phyloP scores from a whole-genome alignment of 2,888 invertebrate species.

The Automeris io region DNA sequence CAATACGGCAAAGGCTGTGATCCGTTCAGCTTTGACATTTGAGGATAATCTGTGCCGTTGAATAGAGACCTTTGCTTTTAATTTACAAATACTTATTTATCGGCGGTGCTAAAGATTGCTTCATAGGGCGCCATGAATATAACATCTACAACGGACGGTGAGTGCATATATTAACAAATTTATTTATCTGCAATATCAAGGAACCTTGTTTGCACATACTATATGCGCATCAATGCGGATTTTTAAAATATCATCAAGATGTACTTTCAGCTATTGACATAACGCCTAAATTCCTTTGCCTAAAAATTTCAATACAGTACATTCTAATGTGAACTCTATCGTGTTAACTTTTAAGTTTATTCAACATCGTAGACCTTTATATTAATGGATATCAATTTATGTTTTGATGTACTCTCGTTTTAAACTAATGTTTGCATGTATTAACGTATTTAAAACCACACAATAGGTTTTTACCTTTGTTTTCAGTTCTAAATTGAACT shows the following conservation, averaged over 20 bases:
- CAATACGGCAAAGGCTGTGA: slow-evolving; percentile 42
- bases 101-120: slow-evolving; percentile 19
- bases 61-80: slow-evolving; percentile 12
- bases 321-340: slow-evolving; percentile 24
- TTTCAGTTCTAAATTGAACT: slow-evolving; percentile 40
- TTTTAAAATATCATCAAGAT: slow-evolving; percentile 31
- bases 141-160: slow-evolving; percentile 62
- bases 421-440: slow-evolving; percentile 60
- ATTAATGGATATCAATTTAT: slow-evolving; percentile 3
- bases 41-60: slow-evolving; percentile 10
- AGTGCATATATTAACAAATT: slow-evolving; percentile 30
- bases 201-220: slow-evolving; percentile 53
- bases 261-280: slow-evolving; percentile 32
- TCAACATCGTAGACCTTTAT: slow-evolving; percentile 6
- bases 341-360: slow-evolving; percentile 24
- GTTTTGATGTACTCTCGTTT: slow-evolving; percentile 35
- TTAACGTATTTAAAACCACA: slow-evolving; percentile 34
- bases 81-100: slow-evolving; percentile 10
- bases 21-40: slow-evolving; percentile 13
- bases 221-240: slow-evolving; percentile 58
- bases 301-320: slow-evolving; percentile 14
- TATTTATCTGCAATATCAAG: slow-evolving; percentile 53
- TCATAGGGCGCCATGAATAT: slow-evolving; percentile 56
- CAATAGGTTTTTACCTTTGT: slow-evolving; percentile 33
- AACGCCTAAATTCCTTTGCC: slow-evolving; percentile 37